Evolutionary conservation across 2,888 invertebrate species (phyloP), one percentile per base, ranked within the genome.

Genomic region (Drosophila ustulata): DNA sequence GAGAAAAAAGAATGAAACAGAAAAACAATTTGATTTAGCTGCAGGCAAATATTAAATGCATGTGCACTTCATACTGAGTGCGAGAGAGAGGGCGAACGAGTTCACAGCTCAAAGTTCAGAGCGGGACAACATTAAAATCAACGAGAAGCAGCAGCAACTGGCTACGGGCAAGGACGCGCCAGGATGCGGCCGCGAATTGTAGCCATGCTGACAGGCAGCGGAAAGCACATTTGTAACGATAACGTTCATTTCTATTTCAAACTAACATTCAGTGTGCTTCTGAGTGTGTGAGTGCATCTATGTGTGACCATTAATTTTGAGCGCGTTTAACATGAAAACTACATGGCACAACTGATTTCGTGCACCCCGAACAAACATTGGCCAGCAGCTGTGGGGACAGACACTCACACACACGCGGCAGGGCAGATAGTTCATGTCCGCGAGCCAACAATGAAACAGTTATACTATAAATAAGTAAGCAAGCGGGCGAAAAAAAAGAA

Each of bases 181-280:
- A 66, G 67, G 72, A 75, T 67, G 80, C 79, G 78, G 71, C 80
- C 77, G 85, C 81, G 80, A 83, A 76, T 83, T 82, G 78, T 73
- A 69, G 80, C 80, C 67, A 71, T 73, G 84, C 86, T 85, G 85
- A 86, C 82, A 84, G 84, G 67, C 85, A 84, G 86, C 84, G 85
- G 84, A 85, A 85, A 79, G 84, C 80, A 81, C 85, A 85, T 85
- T 85, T 85, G 85, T 85, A 85, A 86, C 86, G 85, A 85, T 85
- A 85, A 84, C 86, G 84, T 81, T 82, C 78, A 75, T 72, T 84
- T 84, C 79, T 85, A 85, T 83, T 85, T 77, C 82, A 74, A 68
- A 75, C 78, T 66, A 62, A 18, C 18, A n/a, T 47, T 66, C 25
- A 43, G 57, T 70, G 52, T 62, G 47, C 55, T 32, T 34, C 45